Conservation (phyloP, 2,797 vertebrate species). For the Pangasius djambal region DNA sequence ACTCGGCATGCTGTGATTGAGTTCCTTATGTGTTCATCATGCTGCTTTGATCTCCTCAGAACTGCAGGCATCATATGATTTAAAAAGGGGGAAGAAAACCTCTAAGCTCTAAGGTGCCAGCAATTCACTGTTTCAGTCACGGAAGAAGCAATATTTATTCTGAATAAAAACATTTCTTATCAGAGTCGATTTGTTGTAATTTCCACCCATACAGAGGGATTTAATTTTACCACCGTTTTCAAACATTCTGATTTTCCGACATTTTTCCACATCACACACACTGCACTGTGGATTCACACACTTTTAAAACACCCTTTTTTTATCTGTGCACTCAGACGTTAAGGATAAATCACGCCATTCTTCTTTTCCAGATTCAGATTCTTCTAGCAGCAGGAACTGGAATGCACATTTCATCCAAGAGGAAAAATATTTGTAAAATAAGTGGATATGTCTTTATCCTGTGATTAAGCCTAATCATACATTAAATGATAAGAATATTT, state of each 20-base stretch:
- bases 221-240: neutral
- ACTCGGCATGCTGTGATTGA: neutral
- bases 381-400: neutral
- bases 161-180: slow-evolving; percentile 13
- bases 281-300: neutral
- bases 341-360: neutral
- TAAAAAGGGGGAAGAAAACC: too few species aligned
- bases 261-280: neutral
- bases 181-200: neutral
- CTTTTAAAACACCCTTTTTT: slow-evolving; percentile 4
- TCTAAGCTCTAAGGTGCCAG: neutral
- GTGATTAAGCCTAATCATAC: neutral
- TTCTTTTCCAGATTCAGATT: neutral
- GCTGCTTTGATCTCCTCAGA: neutral
- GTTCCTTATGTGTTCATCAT: neutral
- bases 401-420: slow-evolving; percentile 1
- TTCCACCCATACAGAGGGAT: neutral
- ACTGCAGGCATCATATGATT: neutral
- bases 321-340: neutral
- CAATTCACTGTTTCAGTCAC: neutral
- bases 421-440: neutral
- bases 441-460: neutral
- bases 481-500: neutral
- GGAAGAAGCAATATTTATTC: neutral
- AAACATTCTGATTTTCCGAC: slow-evolving; percentile 1